Conservation (phyloP, 2,888 invertebrate genomes). For the Geophilus truncorum region DNA sequence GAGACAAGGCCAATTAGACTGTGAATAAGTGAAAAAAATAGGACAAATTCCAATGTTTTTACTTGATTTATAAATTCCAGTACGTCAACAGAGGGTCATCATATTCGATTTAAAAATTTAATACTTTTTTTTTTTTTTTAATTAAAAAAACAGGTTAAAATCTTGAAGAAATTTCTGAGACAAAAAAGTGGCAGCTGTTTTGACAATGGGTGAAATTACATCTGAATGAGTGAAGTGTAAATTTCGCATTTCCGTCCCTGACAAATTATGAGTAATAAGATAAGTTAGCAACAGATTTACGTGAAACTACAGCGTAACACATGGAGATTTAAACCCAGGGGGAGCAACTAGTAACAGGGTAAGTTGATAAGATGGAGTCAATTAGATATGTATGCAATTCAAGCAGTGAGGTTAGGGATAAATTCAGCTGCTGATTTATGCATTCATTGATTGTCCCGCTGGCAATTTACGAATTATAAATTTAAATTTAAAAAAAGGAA, state of each 20-base stretch:
- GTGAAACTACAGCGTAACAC: neutral
- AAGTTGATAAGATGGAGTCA: neutral
- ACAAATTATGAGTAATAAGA: constrained; percentile 20
- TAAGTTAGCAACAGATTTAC: constrained; percentile 20
- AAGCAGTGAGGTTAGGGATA: neutral
- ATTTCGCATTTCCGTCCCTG: constrained; percentile 10
- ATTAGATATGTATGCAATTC: neutral
- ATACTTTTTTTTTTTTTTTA: too few species aligned
- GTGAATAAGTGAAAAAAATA: neutral
- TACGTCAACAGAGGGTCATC: neutral
- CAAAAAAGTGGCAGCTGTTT: neutral
- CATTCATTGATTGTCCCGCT: neutral
- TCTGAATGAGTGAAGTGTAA: constrained; percentile 9
- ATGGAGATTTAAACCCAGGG: constrained; percentile 4
- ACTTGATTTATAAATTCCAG: neutral
- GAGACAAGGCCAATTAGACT: neutral
- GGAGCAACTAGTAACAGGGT: constrained; percentile 12
- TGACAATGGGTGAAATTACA: constrained; percentile 13
- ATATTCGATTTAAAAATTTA: neutral
- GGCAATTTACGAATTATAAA: neutral
- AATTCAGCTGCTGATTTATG: neutral
- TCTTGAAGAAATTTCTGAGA: neutral
- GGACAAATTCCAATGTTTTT: constrained; percentile 5
- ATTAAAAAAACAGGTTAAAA: neutral
- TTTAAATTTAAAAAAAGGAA: neutral